These are phyloP conservation scores for Pseudomugil gertrudae DNA, from an alignment of 2,797 vertebrate species.

Conservation along the genomic window DNA sequence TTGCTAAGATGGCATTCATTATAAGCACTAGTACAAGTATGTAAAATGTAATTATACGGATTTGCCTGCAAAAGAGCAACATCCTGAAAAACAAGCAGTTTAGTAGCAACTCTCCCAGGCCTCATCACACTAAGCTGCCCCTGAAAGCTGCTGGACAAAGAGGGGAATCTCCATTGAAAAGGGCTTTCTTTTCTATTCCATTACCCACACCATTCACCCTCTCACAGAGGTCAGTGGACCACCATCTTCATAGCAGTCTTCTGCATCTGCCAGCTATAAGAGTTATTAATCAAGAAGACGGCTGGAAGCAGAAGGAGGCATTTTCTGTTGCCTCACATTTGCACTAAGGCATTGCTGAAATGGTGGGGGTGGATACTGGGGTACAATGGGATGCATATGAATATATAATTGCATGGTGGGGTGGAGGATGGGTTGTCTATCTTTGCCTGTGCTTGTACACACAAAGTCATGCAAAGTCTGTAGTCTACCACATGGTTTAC, in stretches of 20 bases:
- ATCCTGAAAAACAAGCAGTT: conserved; percentile 55
- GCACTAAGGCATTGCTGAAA: conserved; percentile 30
- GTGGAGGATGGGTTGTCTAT: conserved; percentile 7
- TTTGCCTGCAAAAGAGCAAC: conserved; percentile 45
- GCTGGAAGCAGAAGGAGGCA: conserved; percentile 39
- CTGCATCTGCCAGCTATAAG: conserved; percentile 64
- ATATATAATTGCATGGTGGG: conserved; percentile 9
- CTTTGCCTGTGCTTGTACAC: conserved; percentile 30
- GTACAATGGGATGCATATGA: conserved; percentile 16
- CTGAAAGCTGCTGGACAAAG: conserved; percentile 62
- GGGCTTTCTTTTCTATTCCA: conserved; percentile 56
- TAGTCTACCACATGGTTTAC: conserved; percentile 22
- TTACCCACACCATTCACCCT: conserved; percentile 62
- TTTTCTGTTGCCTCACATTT: conserved; percentile 46
- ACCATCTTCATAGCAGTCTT: conserved; percentile 53
- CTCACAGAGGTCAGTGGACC: conserved; percentile 76
- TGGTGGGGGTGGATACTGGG: conserved; percentile 14
- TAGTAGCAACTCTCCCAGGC: conserved; percentile 52
- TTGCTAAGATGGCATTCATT: conserved; percentile 27
- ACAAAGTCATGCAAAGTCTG: conserved; percentile 46
- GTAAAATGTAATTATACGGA: conserved; percentile 37
- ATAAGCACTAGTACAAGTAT: conserved; percentile 25
- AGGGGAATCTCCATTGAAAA: conserved; percentile 58
- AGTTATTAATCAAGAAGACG: conserved; percentile 71
- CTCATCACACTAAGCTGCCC: conserved; percentile 55